These are phyloP conservation scores for Stichopus chloronotus DNA, from an alignment of 35 echinoderm and acorn worm genomes.

Conservation along the genomic window DNA sequence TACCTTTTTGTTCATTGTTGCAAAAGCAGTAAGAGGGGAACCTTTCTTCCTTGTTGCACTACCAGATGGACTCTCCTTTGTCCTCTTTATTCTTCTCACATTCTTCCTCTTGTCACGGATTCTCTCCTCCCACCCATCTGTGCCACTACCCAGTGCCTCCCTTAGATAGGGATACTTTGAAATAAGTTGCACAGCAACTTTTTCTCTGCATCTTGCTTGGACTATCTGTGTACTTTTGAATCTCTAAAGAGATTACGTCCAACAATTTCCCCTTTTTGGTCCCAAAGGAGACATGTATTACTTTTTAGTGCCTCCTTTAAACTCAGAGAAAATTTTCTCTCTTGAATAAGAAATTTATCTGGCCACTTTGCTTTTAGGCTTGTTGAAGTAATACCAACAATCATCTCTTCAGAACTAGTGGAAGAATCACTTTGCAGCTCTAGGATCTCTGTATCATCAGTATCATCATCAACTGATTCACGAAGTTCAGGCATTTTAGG, in stretches of 20 bases:
- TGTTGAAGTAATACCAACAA: background rate
- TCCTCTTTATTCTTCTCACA: constrained; percentile 2
- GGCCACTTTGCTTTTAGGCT: constrained; percentile 13
- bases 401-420: background rate
- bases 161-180: constrained; percentile 51
- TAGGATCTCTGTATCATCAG: background rate
- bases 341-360: background rate
- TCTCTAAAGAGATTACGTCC: constrained; percentile 25
- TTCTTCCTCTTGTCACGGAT: constrained; percentile 46
- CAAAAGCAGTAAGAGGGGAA: background rate
- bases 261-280: constrained; percentile 46
- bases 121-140: constrained; percentile 58
- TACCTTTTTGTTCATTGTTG: background rate
- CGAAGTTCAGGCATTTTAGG: background rate
- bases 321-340: background rate
- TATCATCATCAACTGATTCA: background rate
- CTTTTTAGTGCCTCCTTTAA: constrained; percentile 7
- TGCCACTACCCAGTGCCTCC: constrained; percentile 55
- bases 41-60: background rate
- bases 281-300: constrained; percentile 21
- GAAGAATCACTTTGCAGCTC: background rate
- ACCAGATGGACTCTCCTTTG: constrained; percentile 5
- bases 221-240: constrained; percentile 46
- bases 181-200: background rate
- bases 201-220: constrained; percentile 51